A percentile compares a stretch with the other conserved stretches of the same genome.
These are phyloP conservation scores for Anoura caudifer DNA, from an alignment of 2,113 vertebrate genomes.

Conservation along the genomic window DNA sequence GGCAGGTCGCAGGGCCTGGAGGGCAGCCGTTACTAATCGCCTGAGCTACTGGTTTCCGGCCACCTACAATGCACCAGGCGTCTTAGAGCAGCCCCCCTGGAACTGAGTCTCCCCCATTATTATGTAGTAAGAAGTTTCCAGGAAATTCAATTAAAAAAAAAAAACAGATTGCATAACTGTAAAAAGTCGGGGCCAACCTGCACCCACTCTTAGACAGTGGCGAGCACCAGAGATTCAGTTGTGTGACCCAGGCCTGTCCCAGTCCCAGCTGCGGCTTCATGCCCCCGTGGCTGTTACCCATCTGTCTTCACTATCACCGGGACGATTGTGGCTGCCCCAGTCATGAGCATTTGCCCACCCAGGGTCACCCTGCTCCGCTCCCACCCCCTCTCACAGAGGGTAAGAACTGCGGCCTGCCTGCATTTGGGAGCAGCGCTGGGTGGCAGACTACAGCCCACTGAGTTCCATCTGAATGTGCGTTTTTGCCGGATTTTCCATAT, in stretches of 20 bases:
- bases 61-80: not conserved
- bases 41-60: not conserved
- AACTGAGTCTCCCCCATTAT: not conserved
- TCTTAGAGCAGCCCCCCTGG: not conserved
- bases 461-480: not conserved
- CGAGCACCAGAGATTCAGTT: no score
- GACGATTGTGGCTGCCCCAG: not conserved
- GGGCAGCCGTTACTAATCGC: not conserved
- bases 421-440: not conserved
- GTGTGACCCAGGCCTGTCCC: not conserved
- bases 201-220: rapidly evolving
- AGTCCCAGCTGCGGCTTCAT: not conserved
- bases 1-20: not conserved
- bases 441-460: not conserved
- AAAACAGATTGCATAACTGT: not conserved
- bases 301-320: not conserved
- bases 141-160: not conserved
- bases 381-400: not conserved
- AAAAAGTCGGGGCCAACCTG: not conserved
- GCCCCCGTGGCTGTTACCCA: not conserved
- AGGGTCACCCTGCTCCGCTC: no score
- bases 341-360: not conserved
- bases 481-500: not conserved
- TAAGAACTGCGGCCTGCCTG: not conserved
- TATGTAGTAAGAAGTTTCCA: not conserved